Conservation (phyloP, 2,113 vertebrate species). For the Gymnobelideus leadbeateri region DNA sequence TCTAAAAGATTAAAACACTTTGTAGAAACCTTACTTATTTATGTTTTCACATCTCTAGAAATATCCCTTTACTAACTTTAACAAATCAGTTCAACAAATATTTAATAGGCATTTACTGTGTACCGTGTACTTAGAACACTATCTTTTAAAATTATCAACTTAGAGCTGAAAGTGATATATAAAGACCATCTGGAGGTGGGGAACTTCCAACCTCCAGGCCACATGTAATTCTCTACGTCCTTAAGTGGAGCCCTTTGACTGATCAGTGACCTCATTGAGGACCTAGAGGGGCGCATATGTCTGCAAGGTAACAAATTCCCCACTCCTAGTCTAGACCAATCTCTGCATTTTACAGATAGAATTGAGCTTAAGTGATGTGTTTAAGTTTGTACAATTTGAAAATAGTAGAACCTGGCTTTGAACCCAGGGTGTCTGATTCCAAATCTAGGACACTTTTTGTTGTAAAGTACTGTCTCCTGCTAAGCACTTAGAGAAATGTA, state of each 20-base stretch:
- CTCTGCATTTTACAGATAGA: neutral
- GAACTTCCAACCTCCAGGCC: too few relatives aligned
- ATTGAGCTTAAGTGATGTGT: neutral
- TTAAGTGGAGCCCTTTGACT: too few relatives aligned
- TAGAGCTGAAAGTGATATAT: neutral
- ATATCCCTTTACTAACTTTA: neutral
- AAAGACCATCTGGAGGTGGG: neutral
- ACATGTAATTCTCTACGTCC: too few relatives aligned
- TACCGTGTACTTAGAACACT: neutral
- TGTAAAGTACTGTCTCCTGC: neutral
- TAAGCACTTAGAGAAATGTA: neutral
- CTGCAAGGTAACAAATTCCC: too few relatives aligned
- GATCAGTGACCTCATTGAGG: too few relatives aligned
- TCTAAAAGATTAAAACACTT: neutral
- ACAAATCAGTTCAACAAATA: neutral
- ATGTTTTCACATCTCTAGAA: neutral
- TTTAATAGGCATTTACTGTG: neutral
- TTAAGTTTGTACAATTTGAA: neutral
- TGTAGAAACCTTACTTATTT: neutral
- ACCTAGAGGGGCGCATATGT: too few relatives aligned
- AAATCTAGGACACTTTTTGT: neutral
- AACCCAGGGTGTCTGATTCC: neutral
- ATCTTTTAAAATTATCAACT: neutral
- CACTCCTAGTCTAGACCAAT: too few relatives aligned
- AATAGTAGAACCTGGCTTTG: neutral